These are phyloP conservation scores for Chiridota heheva DNA, from an alignment of 35 echinoderm and acorn worm genomes.

Conservation along the genomic window DNA sequence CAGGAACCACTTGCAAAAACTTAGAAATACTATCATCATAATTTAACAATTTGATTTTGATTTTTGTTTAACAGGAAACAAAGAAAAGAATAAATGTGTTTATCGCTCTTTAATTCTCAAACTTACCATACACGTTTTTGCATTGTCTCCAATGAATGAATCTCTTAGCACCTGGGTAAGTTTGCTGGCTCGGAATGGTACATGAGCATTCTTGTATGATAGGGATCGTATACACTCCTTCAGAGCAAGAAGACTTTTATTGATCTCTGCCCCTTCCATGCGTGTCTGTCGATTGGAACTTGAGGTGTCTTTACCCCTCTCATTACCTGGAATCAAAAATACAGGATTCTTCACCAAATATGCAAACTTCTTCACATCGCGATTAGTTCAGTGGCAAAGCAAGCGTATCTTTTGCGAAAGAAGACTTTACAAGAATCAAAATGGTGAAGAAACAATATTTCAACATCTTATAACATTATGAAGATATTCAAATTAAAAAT, in stretches of 20 bases:
- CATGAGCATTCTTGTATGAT: constrained; percentile 76
- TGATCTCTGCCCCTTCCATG: constrained; percentile 99
- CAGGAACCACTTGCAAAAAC: too few relatives aligned
- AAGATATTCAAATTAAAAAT: too few relatives aligned
- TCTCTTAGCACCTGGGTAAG: constrained; percentile 96
- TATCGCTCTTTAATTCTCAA: neutral
- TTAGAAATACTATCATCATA: too few relatives aligned
- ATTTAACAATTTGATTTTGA: too few relatives aligned
- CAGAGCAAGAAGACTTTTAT: constrained; percentile 89
- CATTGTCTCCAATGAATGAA: constrained; percentile 93
- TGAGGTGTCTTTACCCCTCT: constrained; percentile 93
- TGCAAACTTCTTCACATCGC: too few relatives aligned
- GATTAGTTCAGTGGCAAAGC: too few relatives aligned
- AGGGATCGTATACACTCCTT: constrained; percentile 99
- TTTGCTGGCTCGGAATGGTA: constrained; percentile 97
- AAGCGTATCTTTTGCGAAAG: too few relatives aligned
- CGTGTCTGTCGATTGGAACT: constrained; percentile 92
- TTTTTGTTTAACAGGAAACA: too few relatives aligned
- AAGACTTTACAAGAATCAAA: too few relatives aligned
- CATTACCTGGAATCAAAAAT: constrained; percentile 71
- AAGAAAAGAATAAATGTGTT: neutral
- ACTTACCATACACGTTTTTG: constrained; percentile 98
- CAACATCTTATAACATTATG: too few relatives aligned
- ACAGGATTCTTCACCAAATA: too few relatives aligned
- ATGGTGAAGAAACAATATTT: too few relatives aligned